phyloP scores from a whole-genome alignment of 2,797 vertebrate genomes.

The Mus minutoides region DNA sequence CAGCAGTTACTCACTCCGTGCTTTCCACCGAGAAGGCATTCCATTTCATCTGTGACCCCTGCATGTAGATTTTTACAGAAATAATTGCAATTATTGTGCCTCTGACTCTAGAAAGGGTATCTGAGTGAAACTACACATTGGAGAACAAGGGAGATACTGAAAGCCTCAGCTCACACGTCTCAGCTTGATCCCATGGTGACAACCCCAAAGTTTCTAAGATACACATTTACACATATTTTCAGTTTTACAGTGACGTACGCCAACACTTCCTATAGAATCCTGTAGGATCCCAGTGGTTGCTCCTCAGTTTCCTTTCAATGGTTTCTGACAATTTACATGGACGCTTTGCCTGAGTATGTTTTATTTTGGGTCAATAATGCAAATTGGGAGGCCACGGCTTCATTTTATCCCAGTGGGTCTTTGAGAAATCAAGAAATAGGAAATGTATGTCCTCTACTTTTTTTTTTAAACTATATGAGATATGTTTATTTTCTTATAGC shows the following conservation, averaged over 20 bases:
- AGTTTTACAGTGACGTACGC: background rate
- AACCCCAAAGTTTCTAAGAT: background rate
- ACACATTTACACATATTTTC: fast-evolving
- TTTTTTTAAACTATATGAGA: background rate
- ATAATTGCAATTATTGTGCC: background rate
- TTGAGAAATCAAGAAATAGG: slow-evolving; percentile 51
- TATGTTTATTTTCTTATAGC: slow-evolving; percentile 13
- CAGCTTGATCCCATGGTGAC: background rate
- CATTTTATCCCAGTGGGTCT: slow-evolving; percentile 30
- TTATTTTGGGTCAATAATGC: slow-evolving; percentile 72
- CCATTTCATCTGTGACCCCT: background rate
- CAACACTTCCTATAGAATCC: background rate
- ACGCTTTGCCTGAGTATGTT: slow-evolving; percentile 67
- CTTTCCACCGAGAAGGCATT: background rate
- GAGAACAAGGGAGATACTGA: background rate
- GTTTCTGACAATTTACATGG: slow-evolving; percentile 32
- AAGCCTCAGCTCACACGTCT: background rate
- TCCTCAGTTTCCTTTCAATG: background rate
- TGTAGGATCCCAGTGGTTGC: background rate
- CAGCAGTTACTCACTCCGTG: background rate
- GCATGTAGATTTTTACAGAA: background rate
- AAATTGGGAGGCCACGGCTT: slow-evolving; percentile 52
- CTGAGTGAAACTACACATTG: background rate
- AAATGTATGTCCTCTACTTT: background rate
- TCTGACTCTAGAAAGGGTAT: background rate